Conservation (phyloP, 1,140 invertebrate genomes). For the Trachymyrmex cornetzi region DNA sequence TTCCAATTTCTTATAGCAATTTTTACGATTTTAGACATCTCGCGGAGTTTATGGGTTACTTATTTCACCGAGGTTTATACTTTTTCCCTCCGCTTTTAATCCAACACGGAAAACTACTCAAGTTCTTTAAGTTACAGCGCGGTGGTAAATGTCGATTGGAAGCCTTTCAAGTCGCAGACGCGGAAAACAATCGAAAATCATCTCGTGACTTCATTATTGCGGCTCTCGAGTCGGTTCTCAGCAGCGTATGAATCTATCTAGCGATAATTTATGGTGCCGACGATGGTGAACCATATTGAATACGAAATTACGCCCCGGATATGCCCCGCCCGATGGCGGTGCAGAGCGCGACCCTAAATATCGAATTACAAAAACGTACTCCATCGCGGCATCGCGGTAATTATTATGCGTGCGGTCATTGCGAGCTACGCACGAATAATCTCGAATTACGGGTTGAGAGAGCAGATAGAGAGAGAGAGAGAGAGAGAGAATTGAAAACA, state of each 20-base stretch:
- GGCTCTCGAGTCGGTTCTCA: neutral
- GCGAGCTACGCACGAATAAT: constrained; percentile 49
- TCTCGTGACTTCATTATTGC: constrained; percentile 2
- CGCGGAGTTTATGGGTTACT: constrained; percentile 10
- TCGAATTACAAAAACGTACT: constrained; percentile 59
- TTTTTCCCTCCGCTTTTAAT: constrained; percentile 15
- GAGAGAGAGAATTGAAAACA: neutral
- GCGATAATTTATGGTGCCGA: constrained; percentile 50
- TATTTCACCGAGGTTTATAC: constrained; percentile 18
- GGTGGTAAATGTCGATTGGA: neutral
- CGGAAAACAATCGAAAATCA: constrained; percentile 21
- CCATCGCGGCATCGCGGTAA: constrained; percentile 36
- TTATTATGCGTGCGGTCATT: constrained; percentile 56
- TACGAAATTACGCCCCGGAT: constrained; percentile 44
- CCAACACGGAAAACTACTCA: constrained; percentile 15
- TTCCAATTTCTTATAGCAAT: constrained; percentile 32
- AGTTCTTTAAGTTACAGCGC: constrained; percentile 5
- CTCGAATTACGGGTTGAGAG: constrained; percentile 38
- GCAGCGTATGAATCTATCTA: constrained; percentile 41
- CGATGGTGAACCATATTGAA: constrained; percentile 46
- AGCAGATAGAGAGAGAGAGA: no score
- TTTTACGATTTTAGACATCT: constrained; percentile 32
- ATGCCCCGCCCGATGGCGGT: neutral
- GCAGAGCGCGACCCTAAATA: constrained; percentile 44
- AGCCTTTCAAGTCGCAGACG: constrained; percentile 10